Evolutionary conservation across 2,113 vertebrate genomes (phyloP), one percentile per base, ranked within the genome.

Genomic region (Leptocoma aspasia): DNA sequence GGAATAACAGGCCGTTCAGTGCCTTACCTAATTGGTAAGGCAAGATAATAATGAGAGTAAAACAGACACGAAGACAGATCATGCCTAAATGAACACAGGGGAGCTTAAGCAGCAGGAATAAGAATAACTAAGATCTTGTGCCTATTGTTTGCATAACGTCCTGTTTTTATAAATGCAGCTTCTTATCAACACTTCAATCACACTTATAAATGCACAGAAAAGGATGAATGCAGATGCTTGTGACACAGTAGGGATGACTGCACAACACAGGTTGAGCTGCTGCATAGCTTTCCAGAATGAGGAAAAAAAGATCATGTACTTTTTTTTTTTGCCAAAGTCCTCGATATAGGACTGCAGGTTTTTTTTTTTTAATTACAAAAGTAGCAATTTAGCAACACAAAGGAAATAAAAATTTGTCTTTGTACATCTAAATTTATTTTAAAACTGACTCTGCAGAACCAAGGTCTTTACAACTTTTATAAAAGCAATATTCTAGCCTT

Each of bases 351-450:
- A 84, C n/a, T 75, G 42, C 15, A 85, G 35, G 2, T 0, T 27
- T 77, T 69, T 71, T 44, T 33, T 57, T 61, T n/a, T 23, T 16
- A 41, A 69, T 78, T 85, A 66, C 26, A 52, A 54, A 90, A 97
- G 82, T 90, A 81, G 82, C 76, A 97, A 95, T 98, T 97, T 97
- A 95, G 35, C 30, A 72, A 95, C 88, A 95, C 90, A 91, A 95
- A 97, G 86, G 95, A 98, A 97, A 97, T 97, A 95, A 97, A 95
- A 97, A 97, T 94, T 94, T 95, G 88, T 93, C 97, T 97, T 95
- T 96, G 81, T 96, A 95, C 96, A 97, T 97, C 97, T 97, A 97
- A 97, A 98, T 98, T 96, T 97, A 95, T 97, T 98, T 98, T 96
- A 96, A 96, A 96, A 96, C 91, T 92, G 95, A 82, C 83, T 96